Percentiles rank a stretch among this genome's conserved stretches.
Conservation (phyloP, 1,140 invertebrate species). For the Drosophila dunni region DNA sequence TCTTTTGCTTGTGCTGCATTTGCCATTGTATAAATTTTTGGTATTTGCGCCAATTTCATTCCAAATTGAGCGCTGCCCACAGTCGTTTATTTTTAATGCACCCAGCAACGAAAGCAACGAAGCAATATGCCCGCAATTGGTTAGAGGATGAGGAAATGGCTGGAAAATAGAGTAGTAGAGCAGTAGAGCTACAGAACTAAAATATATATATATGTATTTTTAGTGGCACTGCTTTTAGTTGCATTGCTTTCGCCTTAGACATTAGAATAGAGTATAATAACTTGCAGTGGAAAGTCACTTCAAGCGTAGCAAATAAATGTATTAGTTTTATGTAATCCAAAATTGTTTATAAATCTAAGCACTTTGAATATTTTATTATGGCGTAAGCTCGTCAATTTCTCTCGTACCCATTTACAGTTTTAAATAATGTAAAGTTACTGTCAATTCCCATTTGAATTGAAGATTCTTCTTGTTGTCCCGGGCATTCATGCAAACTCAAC, state of each 20-base stretch:
- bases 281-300: constrained; percentile 7
- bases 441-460: neutral
- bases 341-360: neutral
- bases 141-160: neutral
- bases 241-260: constrained; percentile 31
- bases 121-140: constrained; percentile 61
- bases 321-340: neutral
- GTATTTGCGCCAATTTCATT: constrained; percentile 82
- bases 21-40: constrained; percentile 81
- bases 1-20: constrained; percentile 61
- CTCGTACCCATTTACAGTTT: too few species aligned
- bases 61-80: constrained; percentile 80
- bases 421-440: neutral
- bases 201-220: neutral
- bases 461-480: neutral
- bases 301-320: constrained; percentile 9
- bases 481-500: neutral
- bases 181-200: constrained; percentile 3
- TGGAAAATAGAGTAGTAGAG: neutral
- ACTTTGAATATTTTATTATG: too few species aligned
- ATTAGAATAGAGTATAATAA: constrained; percentile 43
- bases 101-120: constrained; percentile 51
- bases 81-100: constrained; percentile 83
- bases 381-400: too few species aligned
- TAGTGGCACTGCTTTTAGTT: constrained; percentile 22